A percentile compares a stretch with the other conserved stretches of the same genome.
phyloP scores from a whole-genome alignment of 2,113 vertebrate species.

The Apistogramma diplotaenia region DNA sequence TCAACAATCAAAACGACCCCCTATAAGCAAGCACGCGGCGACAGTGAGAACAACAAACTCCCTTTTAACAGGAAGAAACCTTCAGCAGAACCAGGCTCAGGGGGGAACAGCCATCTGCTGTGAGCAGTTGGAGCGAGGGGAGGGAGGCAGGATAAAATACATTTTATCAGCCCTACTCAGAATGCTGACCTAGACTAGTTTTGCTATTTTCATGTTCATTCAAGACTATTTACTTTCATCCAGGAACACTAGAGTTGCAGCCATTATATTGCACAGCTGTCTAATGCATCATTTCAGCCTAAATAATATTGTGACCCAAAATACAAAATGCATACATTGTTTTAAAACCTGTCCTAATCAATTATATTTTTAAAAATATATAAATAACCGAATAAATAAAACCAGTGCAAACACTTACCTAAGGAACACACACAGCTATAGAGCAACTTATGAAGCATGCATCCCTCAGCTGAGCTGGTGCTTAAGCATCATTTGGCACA shows the following conservation, averaged over 20 bases:
- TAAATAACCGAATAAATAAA: not conserved
- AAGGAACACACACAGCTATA: constrained; percentile 24
- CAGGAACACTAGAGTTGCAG: constrained; percentile 24
- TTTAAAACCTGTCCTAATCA: not conserved
- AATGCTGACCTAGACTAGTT: not conserved
- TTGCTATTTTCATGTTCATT: not conserved
- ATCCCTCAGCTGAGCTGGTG: constrained; percentile 27
- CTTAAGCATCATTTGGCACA: constrained; percentile 4
- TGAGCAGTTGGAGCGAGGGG: too few species aligned
- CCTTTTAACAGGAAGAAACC: too few species aligned
- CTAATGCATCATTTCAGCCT: not conserved
- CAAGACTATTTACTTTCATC: not conserved
- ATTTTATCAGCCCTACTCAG: too few species aligned
- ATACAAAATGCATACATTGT: not conserved
- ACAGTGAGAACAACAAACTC: too few species aligned
- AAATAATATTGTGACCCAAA: not conserved
- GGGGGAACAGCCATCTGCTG: too few species aligned
- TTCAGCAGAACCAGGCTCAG: too few species aligned
- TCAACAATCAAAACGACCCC: too few species aligned
- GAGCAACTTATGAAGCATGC: constrained; percentile 44
- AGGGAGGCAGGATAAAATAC: too few species aligned
- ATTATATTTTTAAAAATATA: not conserved
- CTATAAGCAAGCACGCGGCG: too few species aligned
- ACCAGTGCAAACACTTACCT: constrained; percentile 21
- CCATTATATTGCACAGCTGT: constrained; percentile 16